phyloP scores from a whole-genome alignment of 2,888 invertebrate genomes.

The Rhorus exstirpatorius region DNA sequence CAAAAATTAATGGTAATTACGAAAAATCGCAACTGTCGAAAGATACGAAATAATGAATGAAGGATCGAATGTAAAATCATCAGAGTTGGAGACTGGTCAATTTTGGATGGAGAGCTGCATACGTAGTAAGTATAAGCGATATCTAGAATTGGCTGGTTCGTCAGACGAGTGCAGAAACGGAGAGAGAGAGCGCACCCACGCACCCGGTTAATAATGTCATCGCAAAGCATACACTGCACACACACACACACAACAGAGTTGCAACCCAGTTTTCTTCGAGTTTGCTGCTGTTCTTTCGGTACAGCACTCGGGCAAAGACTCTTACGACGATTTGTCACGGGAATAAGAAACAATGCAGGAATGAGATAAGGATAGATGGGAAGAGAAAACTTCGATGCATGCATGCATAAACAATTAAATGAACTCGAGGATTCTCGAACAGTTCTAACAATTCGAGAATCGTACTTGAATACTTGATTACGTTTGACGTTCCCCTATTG shows the following conservation, averaged over 20 bases:
- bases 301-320: constrained; percentile 49
- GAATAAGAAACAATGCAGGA: constrained; percentile 43
- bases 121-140: constrained; percentile 6
- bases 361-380: constrained; percentile 21
- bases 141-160: constrained; percentile 46
- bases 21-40: not conserved
- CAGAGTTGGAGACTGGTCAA: not conserved
- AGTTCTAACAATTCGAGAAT: constrained; percentile 9
- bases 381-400: constrained; percentile 28
- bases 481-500: no score
- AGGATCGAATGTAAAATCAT: not conserved
- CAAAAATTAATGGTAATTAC: not conserved
- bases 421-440: not conserved
- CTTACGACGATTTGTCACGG: constrained; percentile 60
- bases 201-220: constrained; percentile 62
- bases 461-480: no score
- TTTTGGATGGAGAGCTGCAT: not conserved
- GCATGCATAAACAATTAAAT: constrained; percentile 26
- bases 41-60: not conserved
- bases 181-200: constrained; percentile 51
- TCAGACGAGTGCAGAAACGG: constrained; percentile 21
- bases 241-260: constrained; percentile 37
- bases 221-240: constrained; percentile 45
- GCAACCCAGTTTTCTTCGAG: constrained; percentile 66
- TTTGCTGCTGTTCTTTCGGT: constrained; percentile 49